Evolutionary conservation across 2,888 invertebrate genomes (phyloP), one percentile per base, ranked within the genome.

Genomic region (Cephus rjabovi): DNA sequence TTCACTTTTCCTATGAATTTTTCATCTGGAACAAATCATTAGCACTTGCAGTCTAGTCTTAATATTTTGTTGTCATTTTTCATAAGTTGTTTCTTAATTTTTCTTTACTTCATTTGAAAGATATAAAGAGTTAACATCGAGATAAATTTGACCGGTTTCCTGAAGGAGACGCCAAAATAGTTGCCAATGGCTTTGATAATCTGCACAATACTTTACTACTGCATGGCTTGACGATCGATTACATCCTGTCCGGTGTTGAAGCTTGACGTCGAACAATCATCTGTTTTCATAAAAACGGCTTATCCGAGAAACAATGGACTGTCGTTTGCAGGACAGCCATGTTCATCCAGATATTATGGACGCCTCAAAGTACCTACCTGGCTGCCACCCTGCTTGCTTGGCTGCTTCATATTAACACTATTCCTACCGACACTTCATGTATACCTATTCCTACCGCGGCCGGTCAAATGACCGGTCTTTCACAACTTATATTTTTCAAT

Each of bases 251-350:
- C 73, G 77, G 37, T 80, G 79, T 75, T 83, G 84, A 85, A 86
- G 81, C 81, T 86, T 82, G 77, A 86, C 84, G 86, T 85, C 82
- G 84, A 85, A 89, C 89, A 89, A 89, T 88, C 86, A 88, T 89
- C 86, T 80, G 85, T 82, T 86, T 89, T 89, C 88, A 89, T 89
- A 89, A 89, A 89, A 88, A 87, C 86, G 88, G 89, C 89, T 89
- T 89, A 89, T 86, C 86, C 85, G 79, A 76, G 83, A 89, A 89
- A 89, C 89, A 89, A 89, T 89, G 83, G 88, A 84, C 88, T 88
- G 88, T 89, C 89, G 88, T 80, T 86, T 77, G 86, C 88, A 87
- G 86, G 82, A 83, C 79, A 80, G 76, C 79, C 82, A 68, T 79
- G 76, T 81, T 80, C 78, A 80, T 81, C 79, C 77, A 79, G 78